These are phyloP conservation scores for Morpho deidamia DNA, from an alignment of 2,888 invertebrate species.

Conservation along the genomic window DNA sequence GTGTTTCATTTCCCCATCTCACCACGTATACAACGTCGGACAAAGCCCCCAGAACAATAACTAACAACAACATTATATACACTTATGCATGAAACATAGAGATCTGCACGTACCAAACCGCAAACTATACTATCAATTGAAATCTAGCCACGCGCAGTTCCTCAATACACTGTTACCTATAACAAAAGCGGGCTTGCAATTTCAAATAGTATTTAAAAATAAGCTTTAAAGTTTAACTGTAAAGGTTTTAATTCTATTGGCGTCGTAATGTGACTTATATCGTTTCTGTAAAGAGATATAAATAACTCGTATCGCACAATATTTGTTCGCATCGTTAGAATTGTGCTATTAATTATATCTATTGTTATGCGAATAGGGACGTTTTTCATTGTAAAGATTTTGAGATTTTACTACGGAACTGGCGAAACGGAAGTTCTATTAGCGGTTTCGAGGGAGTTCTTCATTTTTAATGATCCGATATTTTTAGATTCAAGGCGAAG, in stretches of 20 bases:
- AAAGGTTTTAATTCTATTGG: not conserved
- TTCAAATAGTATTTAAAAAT: not conserved
- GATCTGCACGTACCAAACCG: constrained; percentile 45
- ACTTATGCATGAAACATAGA: constrained; percentile 32
- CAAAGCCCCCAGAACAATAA: constrained; percentile 26
- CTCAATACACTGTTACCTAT: constrained; percentile 8
- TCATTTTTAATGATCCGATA: too few species aligned
- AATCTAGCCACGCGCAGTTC: constrained; percentile 50
- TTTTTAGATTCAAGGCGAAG: too few species aligned
- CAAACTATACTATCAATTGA: constrained; percentile 59
- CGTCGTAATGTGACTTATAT: not conserved
- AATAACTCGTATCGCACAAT: constrained; percentile 35
- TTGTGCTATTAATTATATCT: not conserved
- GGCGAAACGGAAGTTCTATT: too few species aligned
- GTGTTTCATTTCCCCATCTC: constrained; percentile 23
- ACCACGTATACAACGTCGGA: constrained; percentile 20
- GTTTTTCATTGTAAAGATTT: not conserved
- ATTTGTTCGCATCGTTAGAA: constrained; percentile 45
- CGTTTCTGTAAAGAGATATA: not conserved
- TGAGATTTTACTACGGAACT: too few species aligned
- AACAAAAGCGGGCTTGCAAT: not conserved
- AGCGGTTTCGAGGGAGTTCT: too few species aligned
- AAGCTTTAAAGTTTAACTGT: not conserved
- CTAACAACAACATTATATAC: constrained; percentile 20
- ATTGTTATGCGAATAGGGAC: not conserved